phyloP scores from a whole-genome alignment of 1,140 invertebrate genomes.

The Dendroctonus valens region DNA sequence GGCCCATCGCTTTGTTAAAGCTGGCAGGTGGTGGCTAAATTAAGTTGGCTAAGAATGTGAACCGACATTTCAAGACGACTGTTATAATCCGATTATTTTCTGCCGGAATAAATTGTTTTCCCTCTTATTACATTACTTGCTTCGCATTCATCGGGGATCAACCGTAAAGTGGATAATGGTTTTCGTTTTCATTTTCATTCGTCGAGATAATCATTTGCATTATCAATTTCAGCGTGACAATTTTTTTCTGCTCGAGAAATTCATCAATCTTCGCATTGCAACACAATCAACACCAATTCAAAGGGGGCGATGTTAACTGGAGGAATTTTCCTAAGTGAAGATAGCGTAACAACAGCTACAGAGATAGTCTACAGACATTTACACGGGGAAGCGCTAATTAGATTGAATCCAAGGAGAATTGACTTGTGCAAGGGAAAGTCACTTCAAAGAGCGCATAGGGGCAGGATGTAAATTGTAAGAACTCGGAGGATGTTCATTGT shows the following conservation, averaged over 20 bases:
- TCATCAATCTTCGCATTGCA: constrained; percentile 1
- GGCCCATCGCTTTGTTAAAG: constrained; percentile 21
- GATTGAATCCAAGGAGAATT: constrained; percentile 6
- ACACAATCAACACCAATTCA: not conserved
- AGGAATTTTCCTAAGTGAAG: constrained; percentile 8
- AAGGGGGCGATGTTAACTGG: constrained; percentile 1
- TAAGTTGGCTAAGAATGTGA: constrained; percentile 19
- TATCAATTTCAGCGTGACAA: not conserved
- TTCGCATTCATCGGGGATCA: constrained; percentile 1
- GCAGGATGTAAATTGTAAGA: no score
- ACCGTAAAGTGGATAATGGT: not conserved
- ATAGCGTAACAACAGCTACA: constrained; percentile 6
- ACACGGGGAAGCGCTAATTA: constrained; percentile 6
- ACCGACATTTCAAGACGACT: constrained; percentile 25
- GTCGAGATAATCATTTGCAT: constrained; percentile 1
- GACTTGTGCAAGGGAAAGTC: constrained; percentile 4
- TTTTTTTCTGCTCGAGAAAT: not conserved
- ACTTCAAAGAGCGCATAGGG: constrained; percentile 3
- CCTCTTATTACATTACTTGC: constrained; percentile 25
- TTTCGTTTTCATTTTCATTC: constrained; percentile 10
- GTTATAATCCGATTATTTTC: constrained; percentile 29
- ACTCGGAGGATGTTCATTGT: no score
- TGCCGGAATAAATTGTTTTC: constrained; percentile 24
- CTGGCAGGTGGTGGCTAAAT: constrained; percentile 25
- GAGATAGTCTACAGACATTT: constrained; percentile 5